Evolutionary conservation across 2,888 invertebrate genomes (phyloP).

Genomic region (Volucella zonaria): DNA sequence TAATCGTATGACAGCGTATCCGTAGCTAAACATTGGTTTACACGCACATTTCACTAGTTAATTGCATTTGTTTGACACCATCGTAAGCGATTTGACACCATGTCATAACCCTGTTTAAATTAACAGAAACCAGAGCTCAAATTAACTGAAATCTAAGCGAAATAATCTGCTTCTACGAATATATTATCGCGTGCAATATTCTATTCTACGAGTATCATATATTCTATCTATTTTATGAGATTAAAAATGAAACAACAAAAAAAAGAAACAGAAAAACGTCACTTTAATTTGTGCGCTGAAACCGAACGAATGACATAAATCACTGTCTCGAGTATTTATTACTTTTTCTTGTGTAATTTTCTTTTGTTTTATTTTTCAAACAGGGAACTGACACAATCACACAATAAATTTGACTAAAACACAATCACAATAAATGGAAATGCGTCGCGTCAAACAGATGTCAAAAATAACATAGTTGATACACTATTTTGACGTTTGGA

Average conservation of each 20-base stretch:
- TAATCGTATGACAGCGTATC: not conserved
- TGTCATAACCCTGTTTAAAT: no score
- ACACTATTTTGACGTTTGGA: not conserved
- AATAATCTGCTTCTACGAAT: no score
- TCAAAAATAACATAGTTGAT: no score
- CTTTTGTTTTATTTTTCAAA: constrained; percentile 30
- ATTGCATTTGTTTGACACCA: constrained; percentile 61
- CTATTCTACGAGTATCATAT: not conserved
- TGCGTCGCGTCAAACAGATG: constrained; percentile 10
- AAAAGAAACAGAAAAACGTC: constrained; percentile 8
- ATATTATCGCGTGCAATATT: not conserved
- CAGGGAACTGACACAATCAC: constrained; percentile 60
- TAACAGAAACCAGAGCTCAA: not conserved
- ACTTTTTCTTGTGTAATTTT: not conserved
- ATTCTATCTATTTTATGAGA: constrained; percentile 11
- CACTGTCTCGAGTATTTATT: constrained; percentile 7
- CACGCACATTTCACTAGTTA: constrained; percentile 57
- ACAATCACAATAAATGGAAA: constrained; percentile 29
- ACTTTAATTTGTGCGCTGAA: constrained; percentile 41
- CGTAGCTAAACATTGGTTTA: constrained; percentile 44
- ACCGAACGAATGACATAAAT: constrained; percentile 25
- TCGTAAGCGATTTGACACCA: constrained; percentile 22
- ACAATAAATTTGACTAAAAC: constrained; percentile 53
- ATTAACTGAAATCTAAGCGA: constrained; percentile 18
- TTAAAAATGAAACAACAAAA: constrained; percentile 17